Conservation (phyloP, 2,888 invertebrate species). For the Hermodice carunculata region DNA sequence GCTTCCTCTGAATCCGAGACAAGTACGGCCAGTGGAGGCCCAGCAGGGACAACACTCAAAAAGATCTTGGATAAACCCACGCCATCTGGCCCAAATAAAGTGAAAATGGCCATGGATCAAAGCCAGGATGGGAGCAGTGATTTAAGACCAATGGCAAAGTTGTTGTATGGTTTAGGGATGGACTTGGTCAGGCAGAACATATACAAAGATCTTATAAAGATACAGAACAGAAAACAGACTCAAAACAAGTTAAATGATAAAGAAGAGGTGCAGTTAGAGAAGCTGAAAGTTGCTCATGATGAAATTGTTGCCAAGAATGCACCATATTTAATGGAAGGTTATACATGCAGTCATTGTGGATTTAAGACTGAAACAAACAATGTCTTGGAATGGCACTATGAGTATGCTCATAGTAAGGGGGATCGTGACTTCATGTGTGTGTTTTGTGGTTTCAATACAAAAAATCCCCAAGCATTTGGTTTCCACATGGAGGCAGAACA, state of each 20-base stretch:
- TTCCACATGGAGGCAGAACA: constrained; percentile 94
- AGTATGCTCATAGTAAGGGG: constrained; percentile 28
- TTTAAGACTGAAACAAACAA: constrained; percentile 27
- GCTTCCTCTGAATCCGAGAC: too few species aligned
- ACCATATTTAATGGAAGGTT: not conserved
- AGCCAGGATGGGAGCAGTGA: too few species aligned
- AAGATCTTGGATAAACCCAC: too few species aligned
- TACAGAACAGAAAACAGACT: constrained; percentile 83
- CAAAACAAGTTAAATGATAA: constrained; percentile 72
- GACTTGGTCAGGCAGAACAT: constrained; percentile 93
- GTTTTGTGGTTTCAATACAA: constrained; percentile 84
- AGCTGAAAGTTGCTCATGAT: constrained; percentile 61
- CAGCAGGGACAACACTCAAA: too few species aligned
- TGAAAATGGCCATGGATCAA: too few species aligned
- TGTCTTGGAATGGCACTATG: constrained; percentile 26
- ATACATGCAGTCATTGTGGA: constrained; percentile 20
- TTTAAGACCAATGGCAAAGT: constrained; percentile 80
- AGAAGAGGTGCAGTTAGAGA: constrained; percentile 75
- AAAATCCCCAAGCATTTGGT: constrained; percentile 75
- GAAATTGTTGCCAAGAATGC: constrained; percentile 9
- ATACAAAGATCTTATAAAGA: constrained; percentile 89
- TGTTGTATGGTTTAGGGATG: constrained; percentile 91
- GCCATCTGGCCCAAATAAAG: too few species aligned
- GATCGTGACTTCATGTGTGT: constrained; percentile 77
- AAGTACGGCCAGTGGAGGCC: too few species aligned